These are phyloP conservation scores for Nibea albiflora DNA, from an alignment of 2,113 vertebrate species.

Conservation along the genomic window DNA sequence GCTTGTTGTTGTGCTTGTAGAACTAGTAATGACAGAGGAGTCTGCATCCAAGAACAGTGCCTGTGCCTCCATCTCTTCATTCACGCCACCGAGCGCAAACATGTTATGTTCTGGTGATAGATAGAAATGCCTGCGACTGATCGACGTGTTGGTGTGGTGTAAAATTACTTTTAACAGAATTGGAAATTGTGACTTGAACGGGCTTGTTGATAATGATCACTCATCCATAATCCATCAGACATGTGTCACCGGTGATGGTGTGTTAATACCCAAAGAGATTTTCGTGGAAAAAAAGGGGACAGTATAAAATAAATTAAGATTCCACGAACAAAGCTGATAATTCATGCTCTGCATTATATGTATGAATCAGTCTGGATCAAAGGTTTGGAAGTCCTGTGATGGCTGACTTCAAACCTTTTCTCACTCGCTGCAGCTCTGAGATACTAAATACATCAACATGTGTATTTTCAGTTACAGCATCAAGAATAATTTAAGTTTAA, in stretches of 20 bases:
- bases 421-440: not conserved
- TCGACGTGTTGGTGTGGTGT: not conserved
- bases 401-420: not conserved
- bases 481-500: too few species aligned
- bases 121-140: not conserved
- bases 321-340: not conserved
- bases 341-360: not conserved
- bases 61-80: not conserved
- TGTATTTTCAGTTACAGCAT: too few species aligned
- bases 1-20: not conserved
- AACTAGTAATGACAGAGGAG: not conserved
- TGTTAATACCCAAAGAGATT: not conserved
- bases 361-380: not conserved
- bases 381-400: not conserved
- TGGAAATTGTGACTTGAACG: not conserved
- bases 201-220: not conserved
- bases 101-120: not conserved
- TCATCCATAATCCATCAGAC: not conserved
- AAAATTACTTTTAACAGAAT: not conserved
- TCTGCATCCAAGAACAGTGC: not conserved
- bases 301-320: too few species aligned
- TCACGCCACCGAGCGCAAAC: not conserved
- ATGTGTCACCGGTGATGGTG: not conserved
- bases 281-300: too few species aligned
- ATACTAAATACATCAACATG: too few species aligned